phyloP scores from a whole-genome alignment of 2,888 invertebrate species.

The Spicauda simplicius region DNA sequence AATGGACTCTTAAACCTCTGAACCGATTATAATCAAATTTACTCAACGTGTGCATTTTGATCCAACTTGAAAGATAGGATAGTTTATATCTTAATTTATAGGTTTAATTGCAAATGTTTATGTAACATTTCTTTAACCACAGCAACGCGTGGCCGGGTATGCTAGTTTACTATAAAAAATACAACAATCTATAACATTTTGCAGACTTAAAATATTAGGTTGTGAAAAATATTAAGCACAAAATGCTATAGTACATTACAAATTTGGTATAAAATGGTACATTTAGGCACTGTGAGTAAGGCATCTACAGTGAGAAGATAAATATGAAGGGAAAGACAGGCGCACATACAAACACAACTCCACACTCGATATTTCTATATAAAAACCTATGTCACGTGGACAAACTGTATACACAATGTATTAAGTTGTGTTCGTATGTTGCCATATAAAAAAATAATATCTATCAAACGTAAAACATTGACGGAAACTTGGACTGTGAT shows the following conservation, averaged over 20 bases:
- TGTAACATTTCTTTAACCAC: too few relatives aligned
- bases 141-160: too few relatives aligned
- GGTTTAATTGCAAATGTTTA: too few relatives aligned
- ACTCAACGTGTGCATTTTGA: too few relatives aligned
- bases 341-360: slow-evolving; percentile 28
- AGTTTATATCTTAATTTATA: too few relatives aligned
- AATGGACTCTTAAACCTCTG: too few relatives aligned
- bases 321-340: slow-evolving; percentile 65
- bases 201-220: slow-evolving; percentile 68
- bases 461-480: slow-evolving; percentile 13
- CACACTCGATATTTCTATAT: too few relatives aligned
- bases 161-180: slow-evolving; percentile 29
- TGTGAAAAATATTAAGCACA: slow-evolving; percentile 73
- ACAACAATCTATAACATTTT: slow-evolving; percentile 25
- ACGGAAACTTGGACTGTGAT: slow-evolving; percentile 19
- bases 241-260: slow-evolving; percentile 74
- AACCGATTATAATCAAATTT: too few relatives aligned
- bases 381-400: not conserved
- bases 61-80: too few relatives aligned
- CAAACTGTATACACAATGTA: not conserved
- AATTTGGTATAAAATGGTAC: slow-evolving; percentile 82
- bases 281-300: slow-evolving; percentile 93
- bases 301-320: slow-evolving; percentile 90
- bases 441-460: slow-evolving; percentile 11
- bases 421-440: slow-evolving; percentile 13